Evolutionary conservation across 1,140 invertebrate species (phyloP).

Genomic region (Chymomyza costata): DNA sequence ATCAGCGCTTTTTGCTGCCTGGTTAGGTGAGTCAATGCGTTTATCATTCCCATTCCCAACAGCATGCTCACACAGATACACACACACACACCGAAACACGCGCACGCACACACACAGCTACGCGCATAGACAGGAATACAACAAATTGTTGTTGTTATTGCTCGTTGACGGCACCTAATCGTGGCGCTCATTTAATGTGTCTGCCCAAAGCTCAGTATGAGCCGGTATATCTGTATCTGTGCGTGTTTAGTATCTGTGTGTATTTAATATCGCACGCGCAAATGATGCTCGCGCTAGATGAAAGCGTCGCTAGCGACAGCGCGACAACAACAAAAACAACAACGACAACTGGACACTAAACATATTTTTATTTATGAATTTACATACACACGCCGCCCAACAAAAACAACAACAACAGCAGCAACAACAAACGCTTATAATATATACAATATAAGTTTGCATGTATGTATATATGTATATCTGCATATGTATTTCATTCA

Average conservation of each 20-base stretch:
- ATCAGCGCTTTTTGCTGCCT: conserved; percentile 8
- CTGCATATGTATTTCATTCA: conserved; percentile 67
- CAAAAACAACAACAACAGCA: conserved; percentile 10
- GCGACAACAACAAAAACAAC: conserved; percentile 34
- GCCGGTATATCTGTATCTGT: too few species aligned
- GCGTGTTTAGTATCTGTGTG: too few species aligned
- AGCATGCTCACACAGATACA: too few species aligned
- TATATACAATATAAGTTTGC: not conserved
- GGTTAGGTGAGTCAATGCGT: conserved; percentile 60
- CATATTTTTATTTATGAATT: conserved; percentile 60
- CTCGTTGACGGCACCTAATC: conserved; percentile 14
- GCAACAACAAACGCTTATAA: conserved; percentile 18
- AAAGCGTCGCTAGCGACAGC: conserved; percentile 25
- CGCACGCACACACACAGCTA: too few species aligned
- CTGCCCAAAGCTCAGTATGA: too few species aligned
- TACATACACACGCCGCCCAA: conserved; percentile 64
- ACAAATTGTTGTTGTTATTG: conserved; percentile 7
- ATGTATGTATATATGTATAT: conserved; percentile 43
- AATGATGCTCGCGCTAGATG: conserved; percentile 29
- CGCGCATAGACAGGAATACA: too few species aligned
- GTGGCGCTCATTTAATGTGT: not conserved
- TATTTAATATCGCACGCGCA: conserved; percentile 36
- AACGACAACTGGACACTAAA: conserved; percentile 28
- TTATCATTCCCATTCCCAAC: not conserved
- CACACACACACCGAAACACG: too few species aligned